Percentiles rank a stretch among this genome's conserved stretches.
Evolutionary conservation across 2,113 vertebrate genomes (phyloP).

Genomic region (Turdus rufiventris): DNA sequence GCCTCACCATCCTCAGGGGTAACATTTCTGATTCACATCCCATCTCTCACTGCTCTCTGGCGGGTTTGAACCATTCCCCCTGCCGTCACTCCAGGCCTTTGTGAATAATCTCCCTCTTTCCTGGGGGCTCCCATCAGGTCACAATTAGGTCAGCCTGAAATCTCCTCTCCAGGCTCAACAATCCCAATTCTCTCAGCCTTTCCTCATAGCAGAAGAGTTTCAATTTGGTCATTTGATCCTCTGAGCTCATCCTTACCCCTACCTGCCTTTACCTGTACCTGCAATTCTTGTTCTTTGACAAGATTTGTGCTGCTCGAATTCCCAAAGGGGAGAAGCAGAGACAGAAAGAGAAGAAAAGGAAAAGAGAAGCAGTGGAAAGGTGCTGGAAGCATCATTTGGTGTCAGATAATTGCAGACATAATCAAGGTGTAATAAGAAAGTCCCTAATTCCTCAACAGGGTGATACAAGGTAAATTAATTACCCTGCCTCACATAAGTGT

Average conservation of each 20-base stretch:
- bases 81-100: not conserved
- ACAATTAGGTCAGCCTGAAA: not conserved
- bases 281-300: not conserved
- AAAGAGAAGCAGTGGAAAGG: not conserved
- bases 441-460: not conserved
- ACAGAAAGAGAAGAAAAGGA: not conserved
- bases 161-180: not conserved
- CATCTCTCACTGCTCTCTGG: not conserved
- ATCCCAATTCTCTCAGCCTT: not conserved
- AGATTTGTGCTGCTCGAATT: not conserved
- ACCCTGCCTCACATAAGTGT: not conserved
- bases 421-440: slow-evolving; percentile 8
- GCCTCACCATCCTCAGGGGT: not conserved
- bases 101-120: too few relatives aligned
- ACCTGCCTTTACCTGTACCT: not conserved
- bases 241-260: not conserved
- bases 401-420: slow-evolving; percentile 51
- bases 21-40: not conserved
- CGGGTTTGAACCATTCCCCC: not conserved
- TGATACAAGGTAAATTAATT: slow-evolving; percentile 8
- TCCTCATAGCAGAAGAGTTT: not conserved
- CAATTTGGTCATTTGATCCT: not conserved
- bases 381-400: not conserved
- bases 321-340: not conserved
- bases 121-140: not conserved